Percentiles rank a stretch among this genome's conserved stretches.
Conservation (phyloP, 2,888 invertebrate genomes). For the Eristalis intricaria region DNA sequence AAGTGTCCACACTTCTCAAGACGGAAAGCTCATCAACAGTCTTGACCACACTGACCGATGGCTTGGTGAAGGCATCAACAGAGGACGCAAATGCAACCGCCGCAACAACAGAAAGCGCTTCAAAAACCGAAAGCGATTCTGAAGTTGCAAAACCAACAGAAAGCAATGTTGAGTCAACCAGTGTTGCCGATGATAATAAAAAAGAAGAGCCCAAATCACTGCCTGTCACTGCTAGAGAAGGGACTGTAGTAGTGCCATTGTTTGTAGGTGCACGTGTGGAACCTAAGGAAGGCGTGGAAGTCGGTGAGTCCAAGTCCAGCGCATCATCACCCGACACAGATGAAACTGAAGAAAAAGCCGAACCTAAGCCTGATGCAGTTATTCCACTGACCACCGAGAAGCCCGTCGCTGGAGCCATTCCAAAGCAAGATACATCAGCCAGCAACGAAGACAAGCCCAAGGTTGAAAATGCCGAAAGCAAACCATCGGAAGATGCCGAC, state of each 20-base stretch:
- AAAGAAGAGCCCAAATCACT: slow-evolving; percentile 73
- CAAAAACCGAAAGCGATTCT: slow-evolving; percentile 61
- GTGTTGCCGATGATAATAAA: slow-evolving; percentile 38
- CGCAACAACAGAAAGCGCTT: background rate
- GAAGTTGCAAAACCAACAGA: slow-evolving; percentile 73
- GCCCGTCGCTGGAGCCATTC: slow-evolving; percentile 10
- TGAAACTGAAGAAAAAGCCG: slow-evolving; percentile 31
- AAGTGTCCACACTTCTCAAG: slow-evolving; percentile 75
- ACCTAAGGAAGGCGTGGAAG: slow-evolving; percentile 57
- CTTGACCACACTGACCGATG: slow-evolving; percentile 64
- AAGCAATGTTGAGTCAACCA: slow-evolving; percentile 65
- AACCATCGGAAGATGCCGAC: slow-evolving; percentile 48
- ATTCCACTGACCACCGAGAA: slow-evolving; percentile 45
- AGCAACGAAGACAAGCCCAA: slow-evolving; percentile 73
- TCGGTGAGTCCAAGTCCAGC: slow-evolving; percentile 48
- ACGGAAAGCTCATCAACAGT: slow-evolving; percentile 65
- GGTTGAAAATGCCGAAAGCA: slow-evolving; percentile 60
- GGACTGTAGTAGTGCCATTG: slow-evolving; percentile 55
- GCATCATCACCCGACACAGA: slow-evolving; percentile 43
- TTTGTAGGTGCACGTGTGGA: slow-evolving; percentile 63
- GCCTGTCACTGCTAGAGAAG: slow-evolving; percentile 74
- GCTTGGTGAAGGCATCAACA: slow-evolving; percentile 73
- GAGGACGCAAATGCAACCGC: background rate
- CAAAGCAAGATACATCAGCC: slow-evolving; percentile 73
- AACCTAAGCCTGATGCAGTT: slow-evolving; percentile 26